These are phyloP conservation scores for Stegodyphus mimosarum DNA, from an alignment of 1,140 invertebrate species.

Conservation along the genomic window DNA sequence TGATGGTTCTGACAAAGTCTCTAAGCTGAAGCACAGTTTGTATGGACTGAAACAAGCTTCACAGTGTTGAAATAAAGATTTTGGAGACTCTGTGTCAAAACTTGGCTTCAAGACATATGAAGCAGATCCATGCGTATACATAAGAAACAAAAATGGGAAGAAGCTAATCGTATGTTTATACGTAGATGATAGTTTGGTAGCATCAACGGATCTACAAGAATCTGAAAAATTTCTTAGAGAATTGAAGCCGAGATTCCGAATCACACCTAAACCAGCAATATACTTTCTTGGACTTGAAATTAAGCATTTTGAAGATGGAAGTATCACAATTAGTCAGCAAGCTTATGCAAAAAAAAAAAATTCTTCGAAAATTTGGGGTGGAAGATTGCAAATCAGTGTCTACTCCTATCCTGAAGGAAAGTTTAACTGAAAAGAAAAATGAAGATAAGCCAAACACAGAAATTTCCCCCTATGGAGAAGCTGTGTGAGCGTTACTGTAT, in stretches of 20 bases:
- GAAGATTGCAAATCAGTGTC: slow-evolving; percentile 37
- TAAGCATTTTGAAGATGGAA: background rate
- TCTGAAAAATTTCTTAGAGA: background rate
- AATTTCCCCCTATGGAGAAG: slow-evolving; percentile 54
- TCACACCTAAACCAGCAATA: background rate
- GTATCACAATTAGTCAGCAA: slow-evolving; percentile 49
- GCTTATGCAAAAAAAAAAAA: slow-evolving; percentile 9
- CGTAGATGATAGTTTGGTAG: slow-evolving; percentile 56
- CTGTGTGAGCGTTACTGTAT: slow-evolving; percentile 66
- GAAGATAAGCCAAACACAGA: background rate
- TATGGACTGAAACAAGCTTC: too few species aligned
- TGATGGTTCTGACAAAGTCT: too few species aligned
- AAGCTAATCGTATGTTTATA: slow-evolving; percentile 15
- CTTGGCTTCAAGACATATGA: slow-evolving; percentile 1
- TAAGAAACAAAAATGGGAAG: slow-evolving; percentile 9
- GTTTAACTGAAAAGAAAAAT: background rate
- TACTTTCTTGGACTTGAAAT: slow-evolving; percentile 49
- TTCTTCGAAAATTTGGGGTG: slow-evolving; percentile 59
- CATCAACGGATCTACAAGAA: too few species aligned
- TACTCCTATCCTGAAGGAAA: too few species aligned
- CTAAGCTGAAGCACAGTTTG: too few species aligned
- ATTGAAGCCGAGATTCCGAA: slow-evolving; percentile 43
- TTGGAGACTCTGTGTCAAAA: slow-evolving; percentile 2
- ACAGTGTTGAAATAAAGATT: slow-evolving; percentile 66
- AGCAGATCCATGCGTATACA: slow-evolving; percentile 42